phyloP scores from a whole-genome alignment of 2,113 vertebrate genomes.

The Callithrix jacchus region DNA sequence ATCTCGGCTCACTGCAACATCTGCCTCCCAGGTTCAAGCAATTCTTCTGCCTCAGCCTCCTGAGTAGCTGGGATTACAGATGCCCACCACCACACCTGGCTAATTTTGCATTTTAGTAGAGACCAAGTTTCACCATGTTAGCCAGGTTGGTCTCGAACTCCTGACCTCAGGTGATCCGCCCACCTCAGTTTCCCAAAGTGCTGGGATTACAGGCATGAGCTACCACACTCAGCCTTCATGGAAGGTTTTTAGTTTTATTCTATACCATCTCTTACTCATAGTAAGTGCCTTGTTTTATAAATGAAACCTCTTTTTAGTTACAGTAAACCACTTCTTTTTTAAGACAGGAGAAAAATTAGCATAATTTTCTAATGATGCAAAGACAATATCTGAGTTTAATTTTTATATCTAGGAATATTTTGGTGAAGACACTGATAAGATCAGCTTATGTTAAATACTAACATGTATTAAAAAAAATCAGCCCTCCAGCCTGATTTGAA shows the following conservation, averaged over 20 bases:
- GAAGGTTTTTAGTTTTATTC: background rate
- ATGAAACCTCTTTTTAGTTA: constrained; percentile 1
- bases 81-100: too few species aligned
- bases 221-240: too few species aligned
- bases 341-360: constrained; percentile 2
- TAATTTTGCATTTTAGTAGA: too few species aligned
- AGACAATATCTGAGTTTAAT: background rate
- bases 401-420: constrained; percentile 10
- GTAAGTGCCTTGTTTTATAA: background rate
- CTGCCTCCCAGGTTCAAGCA: too few species aligned
- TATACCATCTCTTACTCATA: background rate
- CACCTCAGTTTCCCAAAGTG: too few species aligned
- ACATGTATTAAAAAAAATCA: background rate
- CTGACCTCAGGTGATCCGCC: too few species aligned
- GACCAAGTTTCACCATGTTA: too few species aligned
- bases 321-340: background rate
- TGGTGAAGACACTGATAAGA: background rate
- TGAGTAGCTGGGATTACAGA: too few species aligned
- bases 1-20: too few species aligned
- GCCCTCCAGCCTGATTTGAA: background rate
- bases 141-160: too few species aligned
- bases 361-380: constrained; percentile 34
- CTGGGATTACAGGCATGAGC: too few species aligned
- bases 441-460: constrained; percentile 21
- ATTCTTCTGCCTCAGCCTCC: too few species aligned